Percentiles rank a stretch among this genome's conserved stretches.
These are phyloP conservation scores for Gambelia wislizenii DNA, from an alignment of 2,797 vertebrate genomes.

Conservation along the genomic window DNA sequence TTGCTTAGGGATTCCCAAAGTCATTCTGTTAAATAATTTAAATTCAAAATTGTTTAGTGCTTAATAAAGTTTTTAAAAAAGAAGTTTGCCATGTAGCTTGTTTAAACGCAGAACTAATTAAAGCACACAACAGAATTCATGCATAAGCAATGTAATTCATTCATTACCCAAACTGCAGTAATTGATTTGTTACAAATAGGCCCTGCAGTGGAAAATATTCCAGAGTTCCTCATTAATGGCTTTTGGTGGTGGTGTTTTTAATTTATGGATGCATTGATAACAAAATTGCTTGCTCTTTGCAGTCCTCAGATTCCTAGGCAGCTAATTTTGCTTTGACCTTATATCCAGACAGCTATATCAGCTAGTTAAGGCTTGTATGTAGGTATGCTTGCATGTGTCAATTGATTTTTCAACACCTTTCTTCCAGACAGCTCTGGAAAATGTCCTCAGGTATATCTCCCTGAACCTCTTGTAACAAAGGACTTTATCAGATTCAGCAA, in stretches of 20 bases:
- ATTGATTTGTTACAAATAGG: constrained; percentile 39
- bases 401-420: background rate
- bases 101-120: constrained; percentile 31
- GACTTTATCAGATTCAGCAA: too few relatives aligned
- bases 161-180: constrained; percentile 21
- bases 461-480: too few relatives aligned
- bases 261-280: constrained; percentile 17
- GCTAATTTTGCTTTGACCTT: background rate
- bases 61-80: constrained; percentile 14
- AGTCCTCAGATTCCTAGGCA: background rate
- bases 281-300: constrained; percentile 11
- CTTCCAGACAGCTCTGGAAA: too few relatives aligned
- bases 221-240: constrained; percentile 23
- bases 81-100: constrained; percentile 3
- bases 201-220: constrained; percentile 33
- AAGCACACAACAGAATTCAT: constrained; percentile 17
- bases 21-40: constrained; percentile 18
- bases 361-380: background rate
- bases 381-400: background rate
- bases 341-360: background rate
- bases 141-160: constrained; percentile 43
- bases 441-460: background rate
- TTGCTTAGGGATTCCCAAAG: background rate
- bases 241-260: background rate
- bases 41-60: constrained; percentile 11